These are phyloP conservation scores for Cynocephalus volans DNA, from an alignment of 2,113 vertebrate genomes.

Conservation along the genomic window DNA sequence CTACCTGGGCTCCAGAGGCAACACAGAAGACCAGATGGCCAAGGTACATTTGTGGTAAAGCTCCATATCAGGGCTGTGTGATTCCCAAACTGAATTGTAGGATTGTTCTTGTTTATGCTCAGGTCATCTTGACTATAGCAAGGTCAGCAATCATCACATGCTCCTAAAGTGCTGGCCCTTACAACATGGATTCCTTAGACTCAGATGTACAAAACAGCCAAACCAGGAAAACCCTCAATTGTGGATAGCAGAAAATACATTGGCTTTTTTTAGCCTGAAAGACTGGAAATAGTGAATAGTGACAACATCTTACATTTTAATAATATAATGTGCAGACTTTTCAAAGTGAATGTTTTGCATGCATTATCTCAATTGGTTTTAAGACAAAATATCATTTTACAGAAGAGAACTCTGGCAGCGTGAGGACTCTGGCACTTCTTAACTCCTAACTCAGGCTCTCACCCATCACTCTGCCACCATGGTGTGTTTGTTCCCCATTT, in stretches of 20 bases:
- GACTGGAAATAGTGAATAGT: not conserved
- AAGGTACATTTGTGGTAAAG: constrained; percentile 88
- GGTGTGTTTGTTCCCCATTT: not conserved
- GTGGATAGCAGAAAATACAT: not conserved
- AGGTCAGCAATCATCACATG: not conserved
- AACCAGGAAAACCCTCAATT: not conserved
- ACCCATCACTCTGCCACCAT: not conserved
- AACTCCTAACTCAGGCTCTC: not conserved
- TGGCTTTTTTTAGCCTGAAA: not conserved
- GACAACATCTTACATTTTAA: not conserved
- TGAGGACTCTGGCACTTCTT: not conserved
- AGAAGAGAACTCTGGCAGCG: not conserved
- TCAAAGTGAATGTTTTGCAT: not conserved
- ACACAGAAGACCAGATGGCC: constrained; percentile 94
- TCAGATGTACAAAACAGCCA: not conserved
- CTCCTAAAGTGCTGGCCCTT: not conserved
- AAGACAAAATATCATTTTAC: not conserved
- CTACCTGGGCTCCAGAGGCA: constrained; percentile 92
- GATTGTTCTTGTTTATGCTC: not conserved
- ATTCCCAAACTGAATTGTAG: not conserved
- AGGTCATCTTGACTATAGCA: not conserved
- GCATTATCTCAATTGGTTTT: not conserved
- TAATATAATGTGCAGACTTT: not conserved
- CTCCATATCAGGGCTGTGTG: not conserved
- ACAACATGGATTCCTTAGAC: not conserved